Evolutionary conservation across 1,140 invertebrate species (phyloP).

Genomic region (Drosophila suzukii): DNA sequence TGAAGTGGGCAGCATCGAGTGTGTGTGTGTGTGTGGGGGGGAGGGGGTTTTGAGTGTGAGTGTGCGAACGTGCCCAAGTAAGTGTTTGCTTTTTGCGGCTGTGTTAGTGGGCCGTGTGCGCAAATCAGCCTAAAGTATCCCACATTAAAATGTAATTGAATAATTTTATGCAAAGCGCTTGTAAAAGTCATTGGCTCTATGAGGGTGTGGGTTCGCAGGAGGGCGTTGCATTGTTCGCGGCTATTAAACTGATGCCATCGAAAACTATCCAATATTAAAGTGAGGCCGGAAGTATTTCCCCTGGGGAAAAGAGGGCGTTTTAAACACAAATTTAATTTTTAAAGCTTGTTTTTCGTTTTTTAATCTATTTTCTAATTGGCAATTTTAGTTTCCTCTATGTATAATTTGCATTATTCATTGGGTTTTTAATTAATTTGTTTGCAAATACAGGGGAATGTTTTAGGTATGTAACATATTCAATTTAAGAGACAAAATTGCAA

Average conservation of each 20-base stretch:
- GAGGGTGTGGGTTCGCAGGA: constrained; percentile 5
- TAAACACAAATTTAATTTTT: constrained; percentile 7
- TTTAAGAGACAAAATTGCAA: not conserved
- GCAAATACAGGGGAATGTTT: not conserved
- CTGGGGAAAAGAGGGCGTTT: not conserved
- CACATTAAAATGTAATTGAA: constrained; percentile 62
- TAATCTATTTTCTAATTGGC: not conserved
- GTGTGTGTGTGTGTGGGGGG: not conserved
- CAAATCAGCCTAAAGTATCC: constrained; percentile 39
- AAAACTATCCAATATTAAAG: constrained; percentile 15
- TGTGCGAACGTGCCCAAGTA: constrained; percentile 25
- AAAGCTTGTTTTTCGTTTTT: constrained; percentile 6
- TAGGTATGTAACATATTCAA: not conserved
- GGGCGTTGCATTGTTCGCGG: constrained; percentile 21
- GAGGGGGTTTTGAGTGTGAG: too few relatives aligned
- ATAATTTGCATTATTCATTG: constrained; percentile 6
- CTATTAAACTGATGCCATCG: constrained; percentile 20
- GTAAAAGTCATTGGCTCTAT: constrained; percentile 25
- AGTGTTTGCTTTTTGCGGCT: constrained; percentile 15
- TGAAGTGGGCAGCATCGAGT: constrained; percentile 47
- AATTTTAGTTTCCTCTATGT: not conserved
- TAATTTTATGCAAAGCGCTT: constrained; percentile 48
- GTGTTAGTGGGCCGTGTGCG: constrained; percentile 11
- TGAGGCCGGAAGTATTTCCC: not conserved
- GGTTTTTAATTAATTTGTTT: constrained; percentile 4